Conservation (phyloP, 1,140 invertebrate genomes). For the Mesaphorura yosii region DNA sequence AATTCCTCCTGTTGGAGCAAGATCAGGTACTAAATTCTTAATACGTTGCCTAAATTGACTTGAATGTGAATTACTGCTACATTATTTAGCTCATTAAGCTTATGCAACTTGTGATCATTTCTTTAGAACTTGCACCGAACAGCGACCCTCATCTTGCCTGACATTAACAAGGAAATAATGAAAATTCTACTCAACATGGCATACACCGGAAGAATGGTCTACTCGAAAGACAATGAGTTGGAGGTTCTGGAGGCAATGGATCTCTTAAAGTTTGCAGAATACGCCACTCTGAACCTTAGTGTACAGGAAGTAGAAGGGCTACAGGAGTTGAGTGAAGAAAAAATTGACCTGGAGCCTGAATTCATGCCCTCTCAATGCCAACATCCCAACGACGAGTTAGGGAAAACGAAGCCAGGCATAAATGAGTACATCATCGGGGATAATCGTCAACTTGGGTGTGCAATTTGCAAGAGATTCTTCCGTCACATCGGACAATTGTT, state of each 20-base stretch:
- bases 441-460: neutral
- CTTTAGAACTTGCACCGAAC: slow-evolving; percentile 9
- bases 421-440: neutral
- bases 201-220: slow-evolving; percentile 24
- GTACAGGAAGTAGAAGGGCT: too few relatives aligned
- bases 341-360: too few relatives aligned
- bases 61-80: too few relatives aligned
- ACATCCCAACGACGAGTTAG: too few relatives aligned
- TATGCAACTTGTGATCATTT: too few relatives aligned
- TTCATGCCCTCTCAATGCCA: too few relatives aligned
- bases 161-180: slow-evolving; percentile 18
- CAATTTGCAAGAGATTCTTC: neutral
- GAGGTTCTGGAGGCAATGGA: slow-evolving; percentile 18
- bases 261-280: slow-evolving; percentile 8
- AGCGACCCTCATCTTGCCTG: slow-evolving; percentile 19
- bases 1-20: slow-evolving; percentile 12
- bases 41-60: neutral
- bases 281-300: slow-evolving; percentile 1
- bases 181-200: slow-evolving; percentile 12
- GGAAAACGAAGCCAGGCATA: neutral
- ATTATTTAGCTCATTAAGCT: neutral
- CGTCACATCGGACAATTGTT: neutral
- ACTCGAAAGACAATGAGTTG: slow-evolving; percentile 3
- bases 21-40: slow-evolving; percentile 6
- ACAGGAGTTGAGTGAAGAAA: too few relatives aligned